phyloP scores from a whole-genome alignment of 2,113 vertebrate species.

The Toxotes chatareus region DNA sequence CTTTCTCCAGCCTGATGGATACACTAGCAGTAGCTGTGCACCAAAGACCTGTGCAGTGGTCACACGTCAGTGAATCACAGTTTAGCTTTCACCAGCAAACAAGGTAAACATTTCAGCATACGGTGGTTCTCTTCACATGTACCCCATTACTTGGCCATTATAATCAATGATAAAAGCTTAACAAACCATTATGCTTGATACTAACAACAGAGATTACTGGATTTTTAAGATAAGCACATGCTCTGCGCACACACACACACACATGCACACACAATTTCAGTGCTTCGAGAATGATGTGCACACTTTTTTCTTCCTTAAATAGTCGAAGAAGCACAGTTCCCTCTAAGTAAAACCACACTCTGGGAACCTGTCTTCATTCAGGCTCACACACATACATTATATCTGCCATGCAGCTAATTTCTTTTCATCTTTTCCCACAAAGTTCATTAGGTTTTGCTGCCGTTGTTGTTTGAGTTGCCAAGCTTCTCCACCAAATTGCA shows the following conservation, averaged over 20 bases:
- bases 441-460: conserved; percentile 71
- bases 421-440: conserved; percentile 76
- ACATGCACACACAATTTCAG: background rate
- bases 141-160: conserved; percentile 42
- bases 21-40: background rate
- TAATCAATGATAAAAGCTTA: conserved; percentile 47
- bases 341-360: conserved; percentile 47
- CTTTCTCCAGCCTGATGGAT: conserved; percentile 37
- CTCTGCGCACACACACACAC: background rate
- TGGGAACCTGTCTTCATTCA: conserved; percentile 66
- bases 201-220: conserved; percentile 45
- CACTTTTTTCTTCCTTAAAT: conserved; percentile 43
- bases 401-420: conserved; percentile 62
- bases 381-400: conserved; percentile 70
- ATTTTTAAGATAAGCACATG: conserved; percentile 50
- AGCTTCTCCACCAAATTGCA: conserved; percentile 69
- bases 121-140: conserved; percentile 24
- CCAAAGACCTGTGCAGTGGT: background rate
- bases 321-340: conserved; percentile 17
- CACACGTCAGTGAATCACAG: conserved; percentile 12
- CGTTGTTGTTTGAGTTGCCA: conserved; percentile 70
- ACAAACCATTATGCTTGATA: conserved; percentile 34
- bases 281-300: background rate
- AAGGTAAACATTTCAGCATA: conserved; percentile 17
- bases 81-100: conserved; percentile 27